Evolutionary conservation across 2,797 vertebrate species (phyloP), one percentile per base, ranked within the genome.

Genomic region (Etheostoma nigrum): DNA sequence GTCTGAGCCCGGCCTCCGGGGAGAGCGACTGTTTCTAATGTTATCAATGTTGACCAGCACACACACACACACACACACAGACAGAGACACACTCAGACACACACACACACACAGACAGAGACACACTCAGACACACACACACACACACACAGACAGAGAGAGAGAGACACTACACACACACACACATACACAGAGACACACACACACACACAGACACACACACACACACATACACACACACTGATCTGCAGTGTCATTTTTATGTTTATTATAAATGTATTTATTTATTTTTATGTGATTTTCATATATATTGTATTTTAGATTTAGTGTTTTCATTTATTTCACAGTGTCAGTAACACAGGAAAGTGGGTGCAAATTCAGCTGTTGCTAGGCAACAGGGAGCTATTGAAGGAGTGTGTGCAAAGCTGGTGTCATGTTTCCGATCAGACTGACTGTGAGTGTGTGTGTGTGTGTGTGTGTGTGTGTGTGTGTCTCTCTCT

Each of bases 361-460:
- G 33, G 25, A 80, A 75, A 82, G 64, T 76, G 54, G 57, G 49
- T 69, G 81, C 79, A 80, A 49, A 76, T 85, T 63, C 42, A 57
- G 44, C 65, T 67, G 89, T 90, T 91, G 81, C 91, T 85, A 83
- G 58, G 89, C 79, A 90, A 91, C 91, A 83, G 49, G 62, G 76
- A 80, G 70, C 63, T 71, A 18, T 6, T 66, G 69, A 30, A 65
- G 33, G 47, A 3, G 49, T 61, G 80, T 76, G 63, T n/a, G 61
- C 30, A 23, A 52, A n/a, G n/a, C 52, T 81, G 57, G 78, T 72
- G 23, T 67, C 25, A 19, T 64, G 64, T 68, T 61, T 52, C 53
- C 16, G 42, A 55, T 72, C 36, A 54, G 4, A 30, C 12, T 69
- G 62, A 19, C 23, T 51, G n/a, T 12, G 16, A 21, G 42, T 71